Evolutionary conservation across 2,797 vertebrate genomes (phyloP), one percentile per base, ranked within the genome.

Genomic region (Clarias fuscus): DNA sequence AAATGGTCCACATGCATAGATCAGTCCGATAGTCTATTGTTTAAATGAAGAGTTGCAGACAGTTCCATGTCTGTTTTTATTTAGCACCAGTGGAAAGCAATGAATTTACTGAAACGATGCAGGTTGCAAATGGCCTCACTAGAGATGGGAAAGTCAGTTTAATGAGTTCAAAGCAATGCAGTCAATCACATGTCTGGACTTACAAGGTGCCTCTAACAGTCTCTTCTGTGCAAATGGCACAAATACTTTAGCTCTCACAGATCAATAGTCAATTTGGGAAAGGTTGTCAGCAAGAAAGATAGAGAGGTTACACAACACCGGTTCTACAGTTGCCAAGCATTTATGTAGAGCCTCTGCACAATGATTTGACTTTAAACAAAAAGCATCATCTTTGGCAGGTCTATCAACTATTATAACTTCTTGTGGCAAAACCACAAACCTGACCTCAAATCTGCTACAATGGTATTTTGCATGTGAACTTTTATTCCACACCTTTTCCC

Each of bases 261-360:
- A 87, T 87, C 86, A 80, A 87, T 87, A 87, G 82, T 64, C 62
- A 72, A 82, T 83, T 85, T 85, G 85, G 86, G 79, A 84, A 71
- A 33, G 56, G 64, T 83, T 72, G 75, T 81, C 61, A 85, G 58
- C 72, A 40, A 86, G 85, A 85, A 58, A 75, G 6, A 65, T 65
- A 40, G 43, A 84, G 37, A 71, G 65, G 37, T 84, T 61, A 86
- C 76, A 87, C 76, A 80, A 80, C 24, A 73, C 58, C 20, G 14
- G 75, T 64, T 77, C 62, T 86, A 62, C 14, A 61, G 81, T 83
- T 58, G 75, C 20, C n/a, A 3, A 71, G 24, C 56, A 86, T 61
- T 58, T 56, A 10, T 76, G 59, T 67, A 61, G 11, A 79, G 58
- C 37, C 58, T 37, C 15, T 30, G 77, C 11, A 40, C 14, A 30